Base-by-base conservation (phyloP, 2,888 invertebrate genomes). In the Caenorhabditis imperialis region DNA sequence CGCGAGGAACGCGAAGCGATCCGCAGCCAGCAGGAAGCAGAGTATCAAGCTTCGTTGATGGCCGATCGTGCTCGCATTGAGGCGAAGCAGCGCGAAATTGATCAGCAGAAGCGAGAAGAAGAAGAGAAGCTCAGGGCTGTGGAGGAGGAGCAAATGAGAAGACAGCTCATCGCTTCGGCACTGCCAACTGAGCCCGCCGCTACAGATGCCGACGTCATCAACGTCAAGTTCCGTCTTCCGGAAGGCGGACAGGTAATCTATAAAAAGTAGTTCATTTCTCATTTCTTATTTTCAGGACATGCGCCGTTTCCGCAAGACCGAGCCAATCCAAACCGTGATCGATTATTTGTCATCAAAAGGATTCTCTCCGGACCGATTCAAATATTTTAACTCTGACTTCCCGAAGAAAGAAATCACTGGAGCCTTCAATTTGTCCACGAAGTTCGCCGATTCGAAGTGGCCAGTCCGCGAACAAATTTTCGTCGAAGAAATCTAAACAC, bases 401-500 rank as follows among this genome's bases (percentile, higher is more conserved):
- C 86, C 86, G 12, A 83, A 82, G 47, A 83, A 84, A 57, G 85
- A 86, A 40, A 81, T 86, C 38, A 71, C 67, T 16, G 94, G 95
- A 77, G 91, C 92, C 78, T 91, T 94, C 89, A 93, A 94, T 89
- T 90, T 91, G 47, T 91, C 90, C 86, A 92, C 92, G 89, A 93
- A 94, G 75, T 90, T 97, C 83, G 91, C 92, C 89, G 92, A 93
- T 83, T 91, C 95, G 83, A 94, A 94, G 89, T 92, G 96, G 86
- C 94, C 92, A 90, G 93, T 94, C 58, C 95, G 96, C 91, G 96
- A 96, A 91, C 95, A 95, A 81, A 92, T 96, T 84, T 94, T 94
- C 91, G 91, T 96, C 84, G 96, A 96, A 90, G 94, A 95, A 90
- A 93, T 94, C 92, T 94, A 93, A 93, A 6, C n/a, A 12, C 8